Conservation (phyloP, 2,888 invertebrate species). For the Andrena fulva region DNA sequence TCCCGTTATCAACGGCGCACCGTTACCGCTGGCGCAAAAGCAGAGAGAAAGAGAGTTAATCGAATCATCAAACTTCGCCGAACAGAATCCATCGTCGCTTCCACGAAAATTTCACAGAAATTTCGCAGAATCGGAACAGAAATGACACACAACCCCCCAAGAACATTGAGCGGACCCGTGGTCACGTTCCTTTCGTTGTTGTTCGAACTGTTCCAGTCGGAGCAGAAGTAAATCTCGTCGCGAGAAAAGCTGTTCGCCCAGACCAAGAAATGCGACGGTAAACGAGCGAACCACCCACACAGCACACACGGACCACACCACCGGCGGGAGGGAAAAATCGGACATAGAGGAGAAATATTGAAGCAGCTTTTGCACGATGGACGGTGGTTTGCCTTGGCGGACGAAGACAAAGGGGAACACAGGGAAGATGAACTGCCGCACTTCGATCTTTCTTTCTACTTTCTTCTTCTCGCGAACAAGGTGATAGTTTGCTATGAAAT, state of each 20-base stretch:
- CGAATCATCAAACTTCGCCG: too few relatives aligned
- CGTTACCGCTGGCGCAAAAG: too few relatives aligned
- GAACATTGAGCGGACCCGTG: slow-evolving; percentile 23
- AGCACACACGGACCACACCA: not conserved
- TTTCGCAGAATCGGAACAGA: not conserved
- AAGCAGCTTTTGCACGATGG: slow-evolving; percentile 14
- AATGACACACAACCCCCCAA: not conserved
- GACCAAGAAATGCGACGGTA: slow-evolving; percentile 27
- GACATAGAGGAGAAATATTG: slow-evolving; percentile 9
- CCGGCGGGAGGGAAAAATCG: not conserved
- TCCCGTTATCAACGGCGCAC: too few relatives aligned
- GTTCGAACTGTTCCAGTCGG: slow-evolving; percentile 67
- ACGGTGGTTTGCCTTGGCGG: slow-evolving; percentile 1
- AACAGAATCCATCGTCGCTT: not conserved
- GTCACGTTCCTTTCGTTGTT: slow-evolving; percentile 58
- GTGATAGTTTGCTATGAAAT: not conserved
- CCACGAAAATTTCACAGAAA: too few relatives aligned
- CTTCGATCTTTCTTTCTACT: slow-evolving; percentile 13
- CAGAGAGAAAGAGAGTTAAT: too few relatives aligned
- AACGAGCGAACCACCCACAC: slow-evolving; percentile 28
- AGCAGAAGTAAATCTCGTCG: slow-evolving; percentile 61
- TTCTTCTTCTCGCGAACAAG: slow-evolving; percentile 8
- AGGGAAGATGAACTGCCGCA: not conserved
- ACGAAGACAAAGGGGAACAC: not conserved
- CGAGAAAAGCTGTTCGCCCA: slow-evolving; percentile 38